A percentile compares a stretch with the other conserved stretches of the same genome.
Evolutionary conservation across 2,888 invertebrate species (phyloP).

Genomic region (Axea sp.): DNA sequence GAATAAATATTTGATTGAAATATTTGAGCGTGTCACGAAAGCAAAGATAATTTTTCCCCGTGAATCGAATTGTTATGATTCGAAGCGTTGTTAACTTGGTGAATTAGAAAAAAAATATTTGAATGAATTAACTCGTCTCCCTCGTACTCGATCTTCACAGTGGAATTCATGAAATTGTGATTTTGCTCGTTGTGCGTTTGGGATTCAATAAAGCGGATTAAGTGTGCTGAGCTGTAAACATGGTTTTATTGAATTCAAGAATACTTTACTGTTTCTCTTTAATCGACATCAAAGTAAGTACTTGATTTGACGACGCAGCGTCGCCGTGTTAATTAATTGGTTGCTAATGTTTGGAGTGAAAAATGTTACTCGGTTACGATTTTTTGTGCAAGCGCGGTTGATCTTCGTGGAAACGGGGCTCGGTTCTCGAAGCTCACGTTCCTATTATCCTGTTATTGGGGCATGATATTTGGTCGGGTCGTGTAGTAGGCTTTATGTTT

Average conservation of each 20-base stretch:
- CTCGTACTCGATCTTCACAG: conserved; percentile 27
- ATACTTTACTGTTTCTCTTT: conserved; percentile 55
- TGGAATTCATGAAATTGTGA: conserved; percentile 41
- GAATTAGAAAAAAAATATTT: conserved; percentile 33
- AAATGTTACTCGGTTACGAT: no score
- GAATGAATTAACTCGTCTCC: conserved; percentile 27
- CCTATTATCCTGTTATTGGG: no score
- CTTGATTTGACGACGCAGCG: conserved; percentile 31
- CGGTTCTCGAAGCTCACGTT: neutral
- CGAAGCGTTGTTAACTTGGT: conserved; percentile 14
- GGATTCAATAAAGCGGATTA: conserved; percentile 74
- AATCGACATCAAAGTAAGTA: conserved; percentile 46
- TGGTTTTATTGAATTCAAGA: conserved; percentile 74
- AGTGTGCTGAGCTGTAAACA: conserved; percentile 74
- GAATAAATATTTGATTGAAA: conserved; percentile 25
- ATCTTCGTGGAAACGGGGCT: no score
- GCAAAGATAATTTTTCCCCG: no score
- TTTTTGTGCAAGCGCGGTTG: no score
- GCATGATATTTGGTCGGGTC: no score
- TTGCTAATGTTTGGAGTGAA: conserved; percentile 45
- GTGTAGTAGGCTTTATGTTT: no score
- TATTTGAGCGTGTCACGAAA: no score
- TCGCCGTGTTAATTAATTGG: conserved; percentile 50
- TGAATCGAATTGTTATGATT: no score
- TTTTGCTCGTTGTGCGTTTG: conserved; percentile 38